Evolutionary conservation across 1,140 invertebrate species (phyloP), one percentile per base, ranked within the genome.

Genomic region (Ditylenchus dipsaci): DNA sequence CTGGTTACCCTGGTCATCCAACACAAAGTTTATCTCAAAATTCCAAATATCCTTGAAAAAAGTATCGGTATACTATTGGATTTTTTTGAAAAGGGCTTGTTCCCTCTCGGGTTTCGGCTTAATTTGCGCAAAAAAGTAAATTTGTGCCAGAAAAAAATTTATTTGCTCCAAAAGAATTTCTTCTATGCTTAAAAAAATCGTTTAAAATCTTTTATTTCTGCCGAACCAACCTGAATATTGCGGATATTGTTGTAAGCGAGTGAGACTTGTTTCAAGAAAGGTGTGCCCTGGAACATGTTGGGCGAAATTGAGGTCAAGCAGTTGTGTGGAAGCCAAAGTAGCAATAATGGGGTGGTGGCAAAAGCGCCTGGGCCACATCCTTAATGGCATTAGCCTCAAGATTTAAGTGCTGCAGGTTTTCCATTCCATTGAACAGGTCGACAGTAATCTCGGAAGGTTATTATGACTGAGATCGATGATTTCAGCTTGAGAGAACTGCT

Each of bases 401-500:
- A 60, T 82, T 82, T 8, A 82, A 61, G 49, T 83, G 81, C 65
- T 82, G 79, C 13, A 82, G 49, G 53, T 69, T 76, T 33, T 82
- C 80, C 53, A 82, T 73, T 11, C 72, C 80, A 30, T 68, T 69
- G 65, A 82, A 83, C 43, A 68, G 65, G 15, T 78, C 73, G 1
- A 68, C 68, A n/a, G 67, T 68, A 29, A 82, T 69, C 45, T 83
- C 78, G 57, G 60, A 19, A 82, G 47, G 56, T 76, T 72, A 64
- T 82, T 82, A 69, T 78, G 76, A 45, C 82, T 83, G 23, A 82
- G 67, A 58, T 82, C 80, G 30, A 82, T 45, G n/a, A 82, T 80
- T 67, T 80, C 72, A 21, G 65, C 70, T 33, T 47, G n/a, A 45
- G 53, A 63, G 68, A 82, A 82, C 63, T 82, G 80, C n/a, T 70